A percentile compares a stretch with the other conserved stretches of the same genome.
Evolutionary conservation across 2,888 invertebrate species (phyloP).

Genomic region (Agapostemon virescens): DNA sequence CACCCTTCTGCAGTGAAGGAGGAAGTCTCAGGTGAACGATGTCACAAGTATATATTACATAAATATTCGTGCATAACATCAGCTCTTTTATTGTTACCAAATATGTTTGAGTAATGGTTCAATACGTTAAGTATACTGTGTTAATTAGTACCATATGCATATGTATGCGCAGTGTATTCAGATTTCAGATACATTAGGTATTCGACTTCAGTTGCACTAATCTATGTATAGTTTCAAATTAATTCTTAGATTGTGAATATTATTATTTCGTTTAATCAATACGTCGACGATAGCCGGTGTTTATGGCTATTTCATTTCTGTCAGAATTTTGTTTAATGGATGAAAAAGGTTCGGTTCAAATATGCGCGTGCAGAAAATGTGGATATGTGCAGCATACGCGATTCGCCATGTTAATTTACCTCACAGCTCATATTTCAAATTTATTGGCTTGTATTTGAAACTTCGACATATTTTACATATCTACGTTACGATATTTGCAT

Average conservation of each 20-base stretch:
- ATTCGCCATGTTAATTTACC: constrained; percentile 44
- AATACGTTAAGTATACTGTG: background rate
- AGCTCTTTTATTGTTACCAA: background rate
- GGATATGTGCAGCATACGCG: constrained; percentile 16
- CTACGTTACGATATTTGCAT: background rate
- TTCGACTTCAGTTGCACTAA: background rate
- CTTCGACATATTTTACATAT: constrained; percentile 36
- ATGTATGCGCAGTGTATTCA: background rate
- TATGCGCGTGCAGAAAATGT: background rate
- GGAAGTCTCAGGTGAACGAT: too few species aligned
- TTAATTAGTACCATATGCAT: background rate
- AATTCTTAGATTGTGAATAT: background rate
- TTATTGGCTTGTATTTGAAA: constrained; percentile 42
- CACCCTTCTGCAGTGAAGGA: too few species aligned
- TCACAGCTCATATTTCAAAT: constrained; percentile 24
- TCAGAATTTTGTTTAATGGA: background rate
- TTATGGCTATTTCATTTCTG: background rate
- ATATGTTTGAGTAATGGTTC: background rate
- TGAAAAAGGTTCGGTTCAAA: background rate
- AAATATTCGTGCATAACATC: background rate
- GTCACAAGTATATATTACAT: too few species aligned
- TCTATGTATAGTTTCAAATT: background rate
- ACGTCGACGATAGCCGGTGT: background rate
- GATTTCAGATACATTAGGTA: background rate
- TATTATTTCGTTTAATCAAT: background rate